Base-by-base conservation (phyloP, 1,140 invertebrate genomes). In the Lutraria rhynchaena region DNA sequence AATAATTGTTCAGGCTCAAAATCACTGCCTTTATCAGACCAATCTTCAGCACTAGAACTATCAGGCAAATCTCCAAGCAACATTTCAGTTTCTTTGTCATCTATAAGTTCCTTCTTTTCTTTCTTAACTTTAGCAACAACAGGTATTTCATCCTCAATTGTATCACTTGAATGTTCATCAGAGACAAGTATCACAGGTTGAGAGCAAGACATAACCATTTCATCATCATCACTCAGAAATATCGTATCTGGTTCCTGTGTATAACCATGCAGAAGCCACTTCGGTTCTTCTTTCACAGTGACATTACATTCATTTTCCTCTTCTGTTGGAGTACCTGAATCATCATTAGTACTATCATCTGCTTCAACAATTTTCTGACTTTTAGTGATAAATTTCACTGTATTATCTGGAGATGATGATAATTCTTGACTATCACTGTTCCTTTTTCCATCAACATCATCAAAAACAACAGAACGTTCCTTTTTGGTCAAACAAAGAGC, bases 171-270 rank as follows among this genome's bases (percentile, higher is more conserved):
- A 15, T 67, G 49, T 37, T 65, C 75, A 77, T 67, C 75, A 1
- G 60, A 65, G 7, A 67, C 31, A 33, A 67, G 31, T 65, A 77
- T 77, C 3, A 67, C 61, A 15, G 75, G 75, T 27, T 77, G 75
- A 11, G 75, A 77, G 9, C 65, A 37, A 29, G 75, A 67, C 1
- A 77, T 57, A 27, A 77, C 35, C 0, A 49, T 49, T 53, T 77
- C 61, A 77, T 75, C 73, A 44, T 63, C 61, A 63, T 76, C 73
- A 41, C 58, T 77, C 4, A 77, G 33, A 24, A 65, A 77, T 46
- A 77, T 67, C 22, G 51, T 67, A 31, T 77, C 75, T 53, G 60
- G 60, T 44, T 77, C 75, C 60, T 77, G 75, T 17, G 75, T 77
- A 46, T 77, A 77, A 29, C 75, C 73, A 44, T 24, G 41, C 27